These are phyloP conservation scores for Hippopotamus amphibius DNA, from an alignment of 2,113 vertebrate species.

Conservation along the genomic window DNA sequence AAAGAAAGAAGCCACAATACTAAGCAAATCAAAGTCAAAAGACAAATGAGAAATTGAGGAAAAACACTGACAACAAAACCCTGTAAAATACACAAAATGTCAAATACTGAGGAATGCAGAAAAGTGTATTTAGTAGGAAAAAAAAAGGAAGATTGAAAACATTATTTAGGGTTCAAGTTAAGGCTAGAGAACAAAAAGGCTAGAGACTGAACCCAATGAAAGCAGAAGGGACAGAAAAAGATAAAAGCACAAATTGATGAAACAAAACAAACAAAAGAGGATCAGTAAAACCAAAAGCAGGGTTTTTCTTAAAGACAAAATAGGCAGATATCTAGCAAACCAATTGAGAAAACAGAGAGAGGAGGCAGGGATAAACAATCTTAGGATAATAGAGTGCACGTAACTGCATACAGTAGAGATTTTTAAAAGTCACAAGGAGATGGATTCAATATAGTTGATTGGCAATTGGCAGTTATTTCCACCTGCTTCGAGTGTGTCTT, in stretches of 20 bases:
- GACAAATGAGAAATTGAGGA: not conserved
- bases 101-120: not conserved
- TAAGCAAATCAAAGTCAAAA: slow-evolving; percentile 3
- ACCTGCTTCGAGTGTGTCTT: not conserved
- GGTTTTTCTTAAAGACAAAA: not conserved
- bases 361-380: not conserved
- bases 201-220: not conserved
- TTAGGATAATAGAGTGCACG: not conserved
- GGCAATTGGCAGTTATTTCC: not conserved
- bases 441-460: not conserved
- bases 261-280: not conserved
- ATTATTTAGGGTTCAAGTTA: not conserved
- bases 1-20: not conserved
- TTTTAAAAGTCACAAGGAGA: not conserved
- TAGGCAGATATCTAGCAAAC: not conserved
- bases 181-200: not conserved
- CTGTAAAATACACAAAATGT: not conserved
- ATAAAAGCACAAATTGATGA: not conserved
- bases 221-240: not conserved
- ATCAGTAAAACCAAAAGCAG: not conserved
- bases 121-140: not conserved
- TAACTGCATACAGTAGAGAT: not conserved
- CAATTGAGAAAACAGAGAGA: not conserved
- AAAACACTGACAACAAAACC: not conserved
- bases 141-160: not conserved